A percentile compares a stretch with the other conserved stretches of the same genome.
Conservation (phyloP, 2,888 invertebrate species). For the Linyphia triangularis region DNA sequence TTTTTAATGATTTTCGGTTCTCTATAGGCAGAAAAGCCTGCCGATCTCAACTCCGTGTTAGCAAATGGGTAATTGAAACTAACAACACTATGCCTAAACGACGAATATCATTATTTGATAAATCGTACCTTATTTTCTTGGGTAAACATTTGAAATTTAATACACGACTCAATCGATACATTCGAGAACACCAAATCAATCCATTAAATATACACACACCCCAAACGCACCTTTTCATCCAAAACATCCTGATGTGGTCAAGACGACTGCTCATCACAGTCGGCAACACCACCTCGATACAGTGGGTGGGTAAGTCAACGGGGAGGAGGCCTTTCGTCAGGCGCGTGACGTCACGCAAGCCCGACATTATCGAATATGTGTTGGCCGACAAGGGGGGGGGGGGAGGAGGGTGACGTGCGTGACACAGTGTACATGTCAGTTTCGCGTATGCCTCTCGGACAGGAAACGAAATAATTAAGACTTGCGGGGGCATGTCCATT, state of each 20-base stretch:
- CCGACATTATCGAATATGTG: background rate
- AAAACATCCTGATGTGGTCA: too few species aligned
- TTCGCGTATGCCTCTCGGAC: slow-evolving; percentile 46
- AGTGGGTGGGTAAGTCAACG: slow-evolving; percentile 33
- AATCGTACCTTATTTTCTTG: too few species aligned
- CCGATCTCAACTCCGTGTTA: too few species aligned
- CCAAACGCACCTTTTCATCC: background rate
- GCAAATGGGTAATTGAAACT: too few species aligned
- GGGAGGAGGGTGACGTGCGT: too few species aligned
- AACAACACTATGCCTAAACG: too few species aligned
- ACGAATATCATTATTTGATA: too few species aligned
- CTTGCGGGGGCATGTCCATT: slow-evolving; percentile 37
- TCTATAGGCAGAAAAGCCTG: too few species aligned
- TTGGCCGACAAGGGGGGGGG: background rate
- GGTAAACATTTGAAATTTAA: too few species aligned
- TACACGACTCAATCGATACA: background rate
- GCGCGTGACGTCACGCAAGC: slow-evolving; percentile 63
- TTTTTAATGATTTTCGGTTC: too few species aligned
- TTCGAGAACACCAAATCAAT: background rate
- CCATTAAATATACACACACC: background rate
- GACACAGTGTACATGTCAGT: slow-evolving; percentile 56
- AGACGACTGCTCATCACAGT: too few species aligned
- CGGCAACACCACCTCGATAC: too few species aligned
- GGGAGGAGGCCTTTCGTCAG: slow-evolving; percentile 51
- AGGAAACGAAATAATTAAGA: slow-evolving; percentile 74